Evolutionary conservation across 2,797 vertebrate genomes (phyloP).

Genomic region (Amphiprion clarkii): DNA sequence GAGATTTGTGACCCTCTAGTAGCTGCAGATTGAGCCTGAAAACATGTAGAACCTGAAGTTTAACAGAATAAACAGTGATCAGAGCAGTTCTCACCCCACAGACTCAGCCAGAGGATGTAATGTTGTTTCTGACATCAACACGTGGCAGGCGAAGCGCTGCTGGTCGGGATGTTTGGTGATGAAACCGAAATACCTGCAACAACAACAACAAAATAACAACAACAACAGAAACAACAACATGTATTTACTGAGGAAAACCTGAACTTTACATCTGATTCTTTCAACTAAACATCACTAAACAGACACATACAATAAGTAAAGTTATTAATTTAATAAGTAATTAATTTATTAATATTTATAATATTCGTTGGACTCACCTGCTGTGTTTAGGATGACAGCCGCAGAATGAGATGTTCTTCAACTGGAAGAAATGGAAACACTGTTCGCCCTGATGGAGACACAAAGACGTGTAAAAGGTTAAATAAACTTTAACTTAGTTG

Average conservation of each 20-base stretch:
- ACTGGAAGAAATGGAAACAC: slow-evolving; percentile 97
- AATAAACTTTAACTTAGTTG: no score
- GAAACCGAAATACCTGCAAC: slow-evolving; percentile 95
- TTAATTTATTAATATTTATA: no score
- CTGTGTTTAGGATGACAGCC: slow-evolving; percentile 96
- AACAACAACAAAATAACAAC: no score
- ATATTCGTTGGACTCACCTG: slow-evolving; percentile 83
- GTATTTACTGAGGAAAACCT: neutral
- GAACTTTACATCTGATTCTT: neutral
- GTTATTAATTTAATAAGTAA: no score
- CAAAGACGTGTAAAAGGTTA: no score
- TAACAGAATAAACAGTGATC: no score
- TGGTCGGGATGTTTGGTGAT: slow-evolving; percentile 98
- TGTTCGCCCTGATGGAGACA: slow-evolving; percentile 86
- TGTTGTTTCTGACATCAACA: slow-evolving; percentile 94
- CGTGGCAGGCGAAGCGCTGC: slow-evolving; percentile 97
- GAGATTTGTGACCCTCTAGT: no score
- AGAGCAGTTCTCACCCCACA: slow-evolving; percentile 86
- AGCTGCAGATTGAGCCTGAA: no score
- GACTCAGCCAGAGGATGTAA: slow-evolving; percentile 93
- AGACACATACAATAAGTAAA: no score
- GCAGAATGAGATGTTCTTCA: slow-evolving; percentile 99
- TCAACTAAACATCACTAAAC: neutral
- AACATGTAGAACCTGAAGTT: no score
- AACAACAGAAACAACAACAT: neutral